Evolutionary conservation across 1,140 invertebrate species (phyloP).

Genomic region (Brachionus manjavacas): DNA sequence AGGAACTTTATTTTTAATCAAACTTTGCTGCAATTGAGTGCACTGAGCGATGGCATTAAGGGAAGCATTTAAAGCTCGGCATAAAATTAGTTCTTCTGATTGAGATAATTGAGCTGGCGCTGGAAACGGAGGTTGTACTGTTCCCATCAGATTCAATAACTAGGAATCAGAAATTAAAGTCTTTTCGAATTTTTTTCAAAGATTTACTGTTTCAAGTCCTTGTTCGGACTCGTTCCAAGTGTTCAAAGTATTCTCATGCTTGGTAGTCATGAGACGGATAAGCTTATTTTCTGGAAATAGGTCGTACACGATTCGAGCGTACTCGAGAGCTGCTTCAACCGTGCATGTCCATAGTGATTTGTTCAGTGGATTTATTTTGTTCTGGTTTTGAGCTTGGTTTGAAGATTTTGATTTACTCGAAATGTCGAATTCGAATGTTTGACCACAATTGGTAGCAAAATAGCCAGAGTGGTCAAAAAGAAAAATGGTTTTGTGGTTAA

Average conservation of each 20-base stretch:
- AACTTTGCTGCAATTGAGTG: conserved; percentile 3
- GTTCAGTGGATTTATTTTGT: conserved; percentile 67
- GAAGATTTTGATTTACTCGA: conserved; percentile 58
- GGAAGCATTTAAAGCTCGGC: conserved; percentile 1
- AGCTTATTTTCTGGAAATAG: conserved; percentile 63
- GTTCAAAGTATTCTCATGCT: conserved; percentile 20
- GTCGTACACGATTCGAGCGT: conserved; percentile 91
- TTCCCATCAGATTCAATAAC: conserved; percentile 20
- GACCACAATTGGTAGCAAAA: conserved; percentile 78
- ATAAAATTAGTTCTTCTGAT: conserved; percentile 10
- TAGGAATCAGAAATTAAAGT: not conserved
- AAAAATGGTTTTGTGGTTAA: conserved; percentile 81
- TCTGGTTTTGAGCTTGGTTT: conserved; percentile 60
- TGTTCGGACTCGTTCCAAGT: conserved; percentile 36
- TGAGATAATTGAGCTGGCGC: not conserved
- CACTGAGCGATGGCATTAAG: conserved; percentile 17
- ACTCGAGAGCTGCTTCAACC: conserved; percentile 87
- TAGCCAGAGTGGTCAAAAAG: conserved; percentile 84
- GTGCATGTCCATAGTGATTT: conserved; percentile 91
- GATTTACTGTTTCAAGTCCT: not conserved
- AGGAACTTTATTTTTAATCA: not conserved
- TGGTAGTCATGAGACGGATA: conserved; percentile 27
- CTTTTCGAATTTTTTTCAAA: not conserved
- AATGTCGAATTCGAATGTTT: conserved; percentile 80
- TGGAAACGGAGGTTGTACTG: not conserved